phyloP scores from a whole-genome alignment of 2,888 invertebrate genomes.

The Ochropacha duplaris region DNA sequence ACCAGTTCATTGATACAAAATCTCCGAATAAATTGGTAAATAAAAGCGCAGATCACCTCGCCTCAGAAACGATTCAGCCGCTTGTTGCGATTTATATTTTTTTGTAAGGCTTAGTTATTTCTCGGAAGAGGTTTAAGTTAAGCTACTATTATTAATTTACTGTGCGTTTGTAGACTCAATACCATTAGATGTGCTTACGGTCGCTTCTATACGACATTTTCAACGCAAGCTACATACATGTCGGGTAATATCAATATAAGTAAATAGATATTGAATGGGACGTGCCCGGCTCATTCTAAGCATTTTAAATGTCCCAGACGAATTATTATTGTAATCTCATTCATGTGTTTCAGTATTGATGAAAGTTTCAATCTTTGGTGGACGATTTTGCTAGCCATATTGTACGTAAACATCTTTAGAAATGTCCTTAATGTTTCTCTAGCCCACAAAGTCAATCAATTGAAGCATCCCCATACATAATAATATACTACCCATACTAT shows the following conservation, averaged over 20 bases:
- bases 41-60: no score
- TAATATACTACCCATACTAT: no score
- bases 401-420: neutral
- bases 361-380: neutral
- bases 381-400: neutral
- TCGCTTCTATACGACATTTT: conserved; percentile 27
- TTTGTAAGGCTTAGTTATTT: neutral
- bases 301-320: conserved; percentile 14
- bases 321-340: conserved; percentile 16
- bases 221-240: conserved; percentile 29
- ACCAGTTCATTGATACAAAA: no score
- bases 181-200: conserved; percentile 37
- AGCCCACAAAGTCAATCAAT: no score
- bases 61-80: no score
- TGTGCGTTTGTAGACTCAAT: conserved; percentile 37
- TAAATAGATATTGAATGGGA: conserved; percentile 53
- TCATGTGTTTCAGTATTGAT: neutral
- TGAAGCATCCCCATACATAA: no score
- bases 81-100: no score
- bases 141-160: conserved; percentile 15
- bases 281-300: conserved; percentile 25
- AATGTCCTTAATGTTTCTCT: no score
- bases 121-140: neutral
- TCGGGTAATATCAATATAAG: conserved; percentile 48
- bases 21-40: no score